Base-by-base conservation (phyloP, 2,888 invertebrate genomes). In the Tachina grossa region DNA sequence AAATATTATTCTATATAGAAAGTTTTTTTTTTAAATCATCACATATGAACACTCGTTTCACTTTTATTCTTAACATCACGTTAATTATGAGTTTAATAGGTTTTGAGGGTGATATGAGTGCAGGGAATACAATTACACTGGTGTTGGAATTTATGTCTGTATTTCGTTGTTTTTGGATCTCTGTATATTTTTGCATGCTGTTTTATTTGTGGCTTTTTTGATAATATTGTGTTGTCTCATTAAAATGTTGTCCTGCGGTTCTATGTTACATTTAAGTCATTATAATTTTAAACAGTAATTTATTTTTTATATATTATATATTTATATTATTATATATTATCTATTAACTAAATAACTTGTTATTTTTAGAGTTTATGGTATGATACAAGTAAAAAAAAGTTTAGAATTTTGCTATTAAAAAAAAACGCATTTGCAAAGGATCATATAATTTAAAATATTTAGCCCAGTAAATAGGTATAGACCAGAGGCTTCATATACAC, bases 181-280 rank as follows among this genome's bases (percentile, higher is more conserved):
- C 9, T 47, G 11, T 1, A 14, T 39, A 43, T 47, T 59, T 16
- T 22, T 53, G 41, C 41, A 16, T 61, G 49, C 39, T 61, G n/a
- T 66, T 74, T 74, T 81, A 66, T 66, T 74, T 81, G 80, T 51
- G 74, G 80, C 14, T 41, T 57, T n/a, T 53, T 49, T 41, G 72
- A 66, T 66, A 80, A 74, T 74, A 59, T 66, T 66, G 31, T 74
- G 65, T 59, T 74, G 74, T 74, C 66, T 74, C 66, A 66, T 81
- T 74, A 51, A 81, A 81, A 74, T 74, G 41, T 72, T 72, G 65
- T 81, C 57, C 66, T 74, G 80, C 43, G 72, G 80, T 68, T 65
- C 65, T 69, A 53, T 63, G 69, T 61, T 43, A 78, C 51, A 78
- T 63, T 78, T 10, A 53, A 78, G 61, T 63, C 69, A 71, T 78